Evolutionary conservation across 2,113 vertebrate genomes (phyloP), one percentile per base, ranked within the genome.

Genomic region (Eudyptes chrysolophus): DNA sequence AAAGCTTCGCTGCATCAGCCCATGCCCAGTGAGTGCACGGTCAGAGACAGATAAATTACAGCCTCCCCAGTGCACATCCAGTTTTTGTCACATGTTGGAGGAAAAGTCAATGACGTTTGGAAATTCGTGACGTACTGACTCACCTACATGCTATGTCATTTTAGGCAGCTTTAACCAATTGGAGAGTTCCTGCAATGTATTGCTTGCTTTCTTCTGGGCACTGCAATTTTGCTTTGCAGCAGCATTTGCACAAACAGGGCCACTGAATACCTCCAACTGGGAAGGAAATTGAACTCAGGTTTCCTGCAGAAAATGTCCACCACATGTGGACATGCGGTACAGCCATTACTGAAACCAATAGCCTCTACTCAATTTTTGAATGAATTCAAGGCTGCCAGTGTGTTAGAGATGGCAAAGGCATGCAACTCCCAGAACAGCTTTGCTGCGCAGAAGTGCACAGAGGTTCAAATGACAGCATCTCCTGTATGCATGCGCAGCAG

Each of bases 301-400:
- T 57, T 66, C 40, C 64, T 40, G 40, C 3, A 11, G 40, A 40
- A 40, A 40, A 40, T 40, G 40, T 40, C 40, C 40, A 40, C 40
- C 40, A 11, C 40, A 40, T 40, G 36, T 16, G 58, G 36, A 38
- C 26, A 22, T 11, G 24, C 46, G n/a, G 22, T 36, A 71, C 16
- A 64, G 38, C 32, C 25, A 46, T 11, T 65, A 69, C 24, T 44
- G 36, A 87, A 76, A 92, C 13, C 54, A 91, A 49, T 2, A 75
- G 11, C 16, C 24, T 48, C 55, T 54, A 21, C 24, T 27, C 0
- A 0, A 82, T 25, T 90, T 69, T 32, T 8, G 0, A 90, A 65
- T 19, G 0, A 77, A 83, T 68, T 78, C 20, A 49, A 60, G 34
- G 20, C 13, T 42, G 26, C 18, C 49, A 36, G 14, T 11, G 16